These are phyloP conservation scores for Erpetoichthys calabaricus DNA, from an alignment of 2,797 vertebrate genomes.

Conservation along the genomic window DNA sequence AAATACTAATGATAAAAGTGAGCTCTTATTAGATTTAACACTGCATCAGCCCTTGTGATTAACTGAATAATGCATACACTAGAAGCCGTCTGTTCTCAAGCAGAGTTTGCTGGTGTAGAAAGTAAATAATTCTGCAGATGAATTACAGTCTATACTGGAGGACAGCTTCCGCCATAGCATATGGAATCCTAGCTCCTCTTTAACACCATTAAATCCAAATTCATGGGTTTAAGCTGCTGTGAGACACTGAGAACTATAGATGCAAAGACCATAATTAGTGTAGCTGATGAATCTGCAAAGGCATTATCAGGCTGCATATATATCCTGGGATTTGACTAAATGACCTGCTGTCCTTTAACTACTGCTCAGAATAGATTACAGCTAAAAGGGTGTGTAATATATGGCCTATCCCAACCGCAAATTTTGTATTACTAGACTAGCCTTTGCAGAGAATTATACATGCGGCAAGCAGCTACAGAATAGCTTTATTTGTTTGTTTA, in stretches of 20 bases:
- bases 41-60: no score
- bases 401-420: no score
- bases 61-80: no score
- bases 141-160: no score
- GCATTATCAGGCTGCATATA: constrained; percentile 38
- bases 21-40: no score
- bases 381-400: constrained; percentile 27
- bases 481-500: constrained; percentile 12
- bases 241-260: constrained; percentile 26
- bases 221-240: not conserved
- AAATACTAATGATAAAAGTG: no score
- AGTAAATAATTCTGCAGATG: no score
- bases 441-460: constrained; percentile 6
- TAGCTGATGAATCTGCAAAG: constrained; percentile 37
- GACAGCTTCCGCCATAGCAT: not conserved
- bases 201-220: not conserved
- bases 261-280: constrained; percentile 45
- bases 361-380: constrained; percentile 52
- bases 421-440: no score
- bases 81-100: no score
- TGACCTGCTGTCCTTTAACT: constrained; percentile 46
- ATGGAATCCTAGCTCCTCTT: not conserved
- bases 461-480: constrained; percentile 14
- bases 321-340: constrained; percentile 46
- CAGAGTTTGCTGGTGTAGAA: no score